phyloP scores from a whole-genome alignment of 2,797 vertebrate species.

The Rhyacichthys aspro region DNA sequence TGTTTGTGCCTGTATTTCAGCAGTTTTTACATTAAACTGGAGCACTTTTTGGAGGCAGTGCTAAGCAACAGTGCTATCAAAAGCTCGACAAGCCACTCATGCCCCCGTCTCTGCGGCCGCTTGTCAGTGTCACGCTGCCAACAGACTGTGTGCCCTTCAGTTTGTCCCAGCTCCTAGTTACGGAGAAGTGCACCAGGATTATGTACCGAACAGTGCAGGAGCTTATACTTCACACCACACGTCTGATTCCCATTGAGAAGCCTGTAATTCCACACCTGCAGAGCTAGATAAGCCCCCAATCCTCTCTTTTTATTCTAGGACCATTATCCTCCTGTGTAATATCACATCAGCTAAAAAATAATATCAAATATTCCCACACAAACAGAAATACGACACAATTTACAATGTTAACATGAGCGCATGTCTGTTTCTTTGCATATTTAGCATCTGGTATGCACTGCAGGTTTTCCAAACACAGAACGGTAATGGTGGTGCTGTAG shows the following conservation, averaged over 20 bases:
- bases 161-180: slow-evolving; percentile 60
- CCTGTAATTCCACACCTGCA: slow-evolving; percentile 67
- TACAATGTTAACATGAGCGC: slow-evolving; percentile 38
- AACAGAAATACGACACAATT: slow-evolving; percentile 40
- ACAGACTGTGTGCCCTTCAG: slow-evolving; percentile 57
- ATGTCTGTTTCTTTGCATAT: slow-evolving; percentile 13
- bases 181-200: slow-evolving; percentile 62
- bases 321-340: slow-evolving; percentile 51
- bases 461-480: slow-evolving; percentile 25
- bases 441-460: slow-evolving; percentile 26
- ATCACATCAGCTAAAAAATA: slow-evolving; percentile 38
- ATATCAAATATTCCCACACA: slow-evolving; percentile 4
- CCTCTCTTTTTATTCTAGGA: slow-evolving; percentile 53
- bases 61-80: slow-evolving; percentile 23
- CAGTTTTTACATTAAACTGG: slow-evolving; percentile 3
- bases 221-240: slow-evolving; percentile 63
- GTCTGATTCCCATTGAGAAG: slow-evolving; percentile 58
- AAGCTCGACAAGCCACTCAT: slow-evolving; percentile 34
- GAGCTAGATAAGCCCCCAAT: slow-evolving; percentile 63
- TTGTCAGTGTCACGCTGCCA: slow-evolving; percentile 57
- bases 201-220: slow-evolving; percentile 53
- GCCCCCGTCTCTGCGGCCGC: slow-evolving; percentile 35
- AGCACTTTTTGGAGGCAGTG: slow-evolving; percentile 16
- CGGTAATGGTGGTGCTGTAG: slow-evolving; percentile 25
- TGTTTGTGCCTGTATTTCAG: slow-evolving; percentile 16